Evolutionary conservation across 2,113 vertebrate species (phyloP).

Genomic region (Progne subis): DNA sequence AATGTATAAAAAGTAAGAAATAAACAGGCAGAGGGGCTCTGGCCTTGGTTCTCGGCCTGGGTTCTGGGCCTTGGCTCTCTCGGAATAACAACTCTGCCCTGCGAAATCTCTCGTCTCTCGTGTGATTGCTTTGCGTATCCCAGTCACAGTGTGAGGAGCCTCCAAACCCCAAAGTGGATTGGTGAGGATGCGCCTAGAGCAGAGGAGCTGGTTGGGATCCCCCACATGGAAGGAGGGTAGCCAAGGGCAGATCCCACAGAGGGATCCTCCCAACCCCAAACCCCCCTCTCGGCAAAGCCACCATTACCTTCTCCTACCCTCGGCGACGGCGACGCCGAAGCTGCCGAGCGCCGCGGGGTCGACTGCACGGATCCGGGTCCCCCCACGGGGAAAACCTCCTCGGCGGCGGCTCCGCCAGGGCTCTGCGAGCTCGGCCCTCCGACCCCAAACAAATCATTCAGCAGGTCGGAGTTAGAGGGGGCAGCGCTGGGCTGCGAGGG

Average conservation of each 20-base stretch:
- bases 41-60: too few relatives aligned
- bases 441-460: constrained; percentile 89
- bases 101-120: too few relatives aligned
- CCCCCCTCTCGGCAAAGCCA: neutral
- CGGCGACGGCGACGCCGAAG: constrained; percentile 84
- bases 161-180: neutral
- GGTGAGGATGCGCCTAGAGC: neutral
- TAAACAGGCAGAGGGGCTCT: too few relatives aligned
- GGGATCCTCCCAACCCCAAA: neutral
- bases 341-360: constrained; percentile 84
- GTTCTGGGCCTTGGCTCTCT: too few relatives aligned
- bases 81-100: too few relatives aligned
- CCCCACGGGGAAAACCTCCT: constrained; percentile 75
- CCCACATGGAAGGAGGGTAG: too few relatives aligned
- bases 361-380: constrained; percentile 85
- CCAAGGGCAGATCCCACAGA: neutral
- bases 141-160: neutral
- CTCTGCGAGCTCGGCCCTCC: constrained; percentile 45
- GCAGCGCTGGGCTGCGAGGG: constrained; percentile 73
- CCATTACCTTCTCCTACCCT: constrained; percentile 80
- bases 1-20: too few relatives aligned
- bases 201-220: neutral
- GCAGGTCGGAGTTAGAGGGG: constrained; percentile 86
- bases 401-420: constrained; percentile 56
- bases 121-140: too few relatives aligned